Evolutionary conservation across 2,797 vertebrate species (phyloP), one percentile per base, ranked within the genome.

Genomic region (Antrozous pallidus): DNA sequence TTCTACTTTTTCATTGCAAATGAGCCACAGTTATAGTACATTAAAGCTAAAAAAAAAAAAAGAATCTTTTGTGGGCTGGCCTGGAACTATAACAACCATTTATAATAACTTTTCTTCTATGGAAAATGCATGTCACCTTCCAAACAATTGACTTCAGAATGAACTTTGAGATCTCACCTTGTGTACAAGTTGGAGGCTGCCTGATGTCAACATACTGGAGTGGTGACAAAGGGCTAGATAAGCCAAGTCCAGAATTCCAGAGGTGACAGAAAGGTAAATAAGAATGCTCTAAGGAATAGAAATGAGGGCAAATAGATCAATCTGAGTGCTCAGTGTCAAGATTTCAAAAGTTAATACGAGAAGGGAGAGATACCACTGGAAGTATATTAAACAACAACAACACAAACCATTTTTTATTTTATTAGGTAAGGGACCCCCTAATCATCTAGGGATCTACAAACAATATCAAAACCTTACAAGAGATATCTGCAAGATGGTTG

Each of bases 91-190:
- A 94, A 95, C 73, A 87, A 79, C 31, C 54, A 96, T 73, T 93
- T 87, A 69, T 75, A 92, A 86, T 38, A 49, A 40, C 87, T 86
- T 91, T 93, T 79, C 79, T 91, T 40, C 73, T 90, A 54, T 90
- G 78, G 88, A 88, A 97, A 97, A 84, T 88, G 38, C 70, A 85
- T 82, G 31, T 54, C 31, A 83, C 79, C 82, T 95, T 96, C 94
- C 88, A 95, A 96, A 94, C 38, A 87, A 78, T 0, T 93, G 84
- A 93, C 93, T 94, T 88, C 38, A 67, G 63, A 92, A 91, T 94
- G 56, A 96, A 96, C 94, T 92, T 94, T 77, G 81, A 97, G 78
- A 95, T 93, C 18, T 93, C 65, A 93, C 38, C 10, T 69, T 70
- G 71, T 74, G 54, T 92, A 40, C 38, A 78, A 90, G 45, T 67